phyloP scores from a whole-genome alignment of 2,888 invertebrate genomes.

The Camptogramma bilineatum region DNA sequence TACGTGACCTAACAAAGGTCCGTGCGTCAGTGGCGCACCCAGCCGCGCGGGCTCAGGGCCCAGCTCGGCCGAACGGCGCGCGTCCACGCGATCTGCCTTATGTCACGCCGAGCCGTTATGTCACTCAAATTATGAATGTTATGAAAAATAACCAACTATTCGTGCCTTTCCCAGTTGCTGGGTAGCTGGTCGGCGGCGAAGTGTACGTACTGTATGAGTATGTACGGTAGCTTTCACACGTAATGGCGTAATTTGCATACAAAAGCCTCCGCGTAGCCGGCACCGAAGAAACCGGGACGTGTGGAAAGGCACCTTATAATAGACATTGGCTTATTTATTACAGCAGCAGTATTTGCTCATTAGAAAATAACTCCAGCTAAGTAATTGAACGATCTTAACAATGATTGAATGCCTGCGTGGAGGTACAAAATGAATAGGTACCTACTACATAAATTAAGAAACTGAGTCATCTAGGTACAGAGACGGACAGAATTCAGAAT shows the following conservation, averaged over 20 bases:
- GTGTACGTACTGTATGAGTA: too few species aligned
- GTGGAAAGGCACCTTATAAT: too few species aligned
- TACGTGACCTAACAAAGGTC: conserved; percentile 21
- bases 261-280: too few species aligned
- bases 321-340: conserved; percentile 21
- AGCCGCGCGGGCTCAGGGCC: conserved; percentile 11
- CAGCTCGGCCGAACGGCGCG: conserved; percentile 15
- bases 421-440: neutral
- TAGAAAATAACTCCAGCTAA: conserved; percentile 9
- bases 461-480: too few species aligned
- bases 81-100: conserved; percentile 21
- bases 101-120: conserved; percentile 13
- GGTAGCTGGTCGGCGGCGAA: too few species aligned
- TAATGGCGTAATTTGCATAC: too few species aligned
- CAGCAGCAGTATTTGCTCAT: conserved; percentile 12
- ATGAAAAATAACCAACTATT: conserved; percentile 18
- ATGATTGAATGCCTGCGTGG: neutral
- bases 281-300: too few species aligned
- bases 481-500: too few species aligned
- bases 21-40: conserved; percentile 26
- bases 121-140: conserved; percentile 25
- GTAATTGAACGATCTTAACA: conserved; percentile 6
- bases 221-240: too few species aligned
- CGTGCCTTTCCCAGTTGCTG: too few species aligned
- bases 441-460: neutral